phyloP scores from a whole-genome alignment of 2,888 invertebrate species.

The Frankliniella fusca region DNA sequence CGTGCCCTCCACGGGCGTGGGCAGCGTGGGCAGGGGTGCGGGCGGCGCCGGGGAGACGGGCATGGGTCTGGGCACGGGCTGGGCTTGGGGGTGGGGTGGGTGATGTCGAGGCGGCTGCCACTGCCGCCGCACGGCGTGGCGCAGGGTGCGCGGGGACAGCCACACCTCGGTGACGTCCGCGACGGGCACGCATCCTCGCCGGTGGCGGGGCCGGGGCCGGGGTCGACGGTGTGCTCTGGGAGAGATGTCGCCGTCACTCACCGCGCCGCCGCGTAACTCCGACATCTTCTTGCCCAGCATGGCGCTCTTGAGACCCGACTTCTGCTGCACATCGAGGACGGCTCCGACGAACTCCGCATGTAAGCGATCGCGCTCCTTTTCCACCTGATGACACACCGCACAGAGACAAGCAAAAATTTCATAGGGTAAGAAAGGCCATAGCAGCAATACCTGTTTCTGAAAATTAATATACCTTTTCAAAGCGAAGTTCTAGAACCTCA shows the following conservation, averaged over 20 bases:
- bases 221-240: not conserved
- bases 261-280: conserved; percentile 47
- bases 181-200: not conserved
- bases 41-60: not conserved
- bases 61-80: not conserved
- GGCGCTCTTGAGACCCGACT: conserved; percentile 74
- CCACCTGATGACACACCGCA: conserved; percentile 46
- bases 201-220: not conserved
- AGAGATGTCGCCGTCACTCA: not conserved
- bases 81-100: not conserved
- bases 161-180: not conserved
- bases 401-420: not conserved
- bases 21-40: not conserved
- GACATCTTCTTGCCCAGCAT: conserved; percentile 71
- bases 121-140: too few relatives aligned
- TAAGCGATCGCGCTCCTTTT: conserved; percentile 72
- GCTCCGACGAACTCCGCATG: conserved; percentile 75
- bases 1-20: not conserved
- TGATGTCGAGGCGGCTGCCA: not conserved
- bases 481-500: conserved; percentile 69
- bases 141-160: not conserved
- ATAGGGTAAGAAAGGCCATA: not conserved
- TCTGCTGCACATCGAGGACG: conserved; percentile 83
- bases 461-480: conserved; percentile 58
- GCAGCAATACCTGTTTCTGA: conserved; percentile 33